Base-by-base conservation (phyloP, 2,113 vertebrate species). In the Urocolius indicus region DNA sequence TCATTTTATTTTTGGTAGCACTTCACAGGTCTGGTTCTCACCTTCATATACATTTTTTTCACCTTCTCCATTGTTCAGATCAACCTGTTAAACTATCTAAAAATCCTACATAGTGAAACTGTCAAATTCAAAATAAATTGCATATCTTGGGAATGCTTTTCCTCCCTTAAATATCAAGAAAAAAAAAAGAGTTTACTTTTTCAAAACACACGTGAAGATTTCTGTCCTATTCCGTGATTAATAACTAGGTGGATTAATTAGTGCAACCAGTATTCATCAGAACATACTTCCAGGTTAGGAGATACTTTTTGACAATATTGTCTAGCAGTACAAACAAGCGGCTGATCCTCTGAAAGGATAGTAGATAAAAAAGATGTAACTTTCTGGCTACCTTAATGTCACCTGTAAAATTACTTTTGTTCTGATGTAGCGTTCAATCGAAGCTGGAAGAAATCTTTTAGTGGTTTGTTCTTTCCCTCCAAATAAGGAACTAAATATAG, bases 401-500 rank as follows among this genome's bases (percentile, higher is more conserved):
- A 91, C 79, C 79, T 93, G 52, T 81, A 84, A 87, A 91, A 91
- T 79, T 87, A 73, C 69, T 90, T 88, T 72, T 89, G 57, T 93
- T 96, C 76, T 84, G 74, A 81, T 82, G 58, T 72, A 90, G 30
- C 67, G 61, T 89, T 94, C 93, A 93, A 51, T 95, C 51, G 2
- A 95, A 91, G 67, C 59, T 93, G 90, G 52, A 91, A 94, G 66
- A 92, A 84, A 88, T 89, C 30, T 93, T 93, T 90, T 84, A 92
- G 89, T 94, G 93, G 79, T 87, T 95, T 96, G 83, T 66, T 94
- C 80, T 93, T 89, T 87, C 76, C 73, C 86, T 92, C 80, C 76
- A 93, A 90, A 75, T 58, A 93, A 92, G 48, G 20, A 30, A 87
- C 94, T 96, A 94, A 92, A 92, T 92, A 89, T 89, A 96, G 88